Evolutionary conservation across 1,140 invertebrate species (phyloP).

Genomic region (Sesamia nonagrioides): DNA sequence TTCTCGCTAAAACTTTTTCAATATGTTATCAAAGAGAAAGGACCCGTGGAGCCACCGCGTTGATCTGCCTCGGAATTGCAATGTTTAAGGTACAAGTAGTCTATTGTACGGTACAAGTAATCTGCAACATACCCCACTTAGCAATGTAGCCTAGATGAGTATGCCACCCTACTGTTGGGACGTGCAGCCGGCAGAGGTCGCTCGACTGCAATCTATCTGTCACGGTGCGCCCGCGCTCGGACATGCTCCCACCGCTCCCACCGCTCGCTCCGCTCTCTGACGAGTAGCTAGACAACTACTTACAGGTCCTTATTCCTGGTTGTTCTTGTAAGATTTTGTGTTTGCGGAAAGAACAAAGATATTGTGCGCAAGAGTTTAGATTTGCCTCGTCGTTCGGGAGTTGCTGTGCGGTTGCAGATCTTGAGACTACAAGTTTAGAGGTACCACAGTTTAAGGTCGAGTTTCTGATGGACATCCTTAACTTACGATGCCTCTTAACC

Average conservation of each 20-base stretch:
- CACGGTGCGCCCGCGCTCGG: conserved; percentile 17
- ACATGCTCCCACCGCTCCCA: conserved; percentile 26
- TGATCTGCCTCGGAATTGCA: not conserved
- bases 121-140: not conserved
- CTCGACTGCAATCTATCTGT: conserved; percentile 34
- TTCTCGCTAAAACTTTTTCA: too few relatives aligned
- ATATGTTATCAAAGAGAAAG: too few relatives aligned
- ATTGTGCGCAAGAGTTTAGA: not conserved
- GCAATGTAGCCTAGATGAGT: not conserved
- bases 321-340: not conserved
- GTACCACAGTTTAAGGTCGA: too few relatives aligned
- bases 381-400: not conserved
- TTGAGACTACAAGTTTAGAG: too few relatives aligned
- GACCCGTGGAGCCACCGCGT: too few relatives aligned
- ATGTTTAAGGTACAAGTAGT: not conserved
- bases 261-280: conserved; percentile 22
- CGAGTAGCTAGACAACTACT: conserved; percentile 34
- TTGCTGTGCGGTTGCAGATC: too few relatives aligned
- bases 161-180: conserved; percentile 1
- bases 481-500: too few relatives aligned
- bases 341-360: not conserved
- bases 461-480: too few relatives aligned
- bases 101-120: not conserved
- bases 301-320: conserved; percentile 27
- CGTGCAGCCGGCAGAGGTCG: conserved; percentile 20